Conservation (phyloP, 2,113 vertebrate genomes). For the Pseudolaguvia tuberculata region DNA sequence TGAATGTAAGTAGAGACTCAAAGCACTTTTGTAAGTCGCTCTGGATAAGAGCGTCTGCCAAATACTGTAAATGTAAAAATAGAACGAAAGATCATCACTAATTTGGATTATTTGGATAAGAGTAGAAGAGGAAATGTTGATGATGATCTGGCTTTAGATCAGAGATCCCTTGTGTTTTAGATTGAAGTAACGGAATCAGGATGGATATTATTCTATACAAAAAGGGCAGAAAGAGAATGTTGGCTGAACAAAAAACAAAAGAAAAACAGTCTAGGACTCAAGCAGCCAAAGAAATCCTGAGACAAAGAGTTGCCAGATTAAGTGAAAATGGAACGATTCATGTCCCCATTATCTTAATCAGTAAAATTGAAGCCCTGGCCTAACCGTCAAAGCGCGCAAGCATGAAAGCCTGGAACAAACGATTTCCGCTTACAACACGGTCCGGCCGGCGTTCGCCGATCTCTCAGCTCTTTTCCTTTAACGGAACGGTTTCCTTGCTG, state of each 20-base stretch:
- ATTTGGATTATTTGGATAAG: background rate
- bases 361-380: conserved; percentile 26
- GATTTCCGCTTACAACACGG: conserved; percentile 29
- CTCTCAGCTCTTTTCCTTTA: conserved; percentile 16
- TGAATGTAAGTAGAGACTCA: too few species aligned
- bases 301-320: background rate
- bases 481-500: conserved; percentile 37
- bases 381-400: conserved; percentile 1
- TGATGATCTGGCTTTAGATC: background rate
- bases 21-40: too few species aligned
- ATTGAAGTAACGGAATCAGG: background rate
- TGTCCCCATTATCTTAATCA: conserved; percentile 31
- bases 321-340: conserved; percentile 36
- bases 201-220: background rate
- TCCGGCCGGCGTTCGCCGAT: conserved; percentile 39
- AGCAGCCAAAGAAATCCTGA: conserved; percentile 25
- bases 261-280: background rate
- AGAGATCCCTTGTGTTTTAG: background rate
- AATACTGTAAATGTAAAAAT: too few species aligned
- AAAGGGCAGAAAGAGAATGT: background rate
- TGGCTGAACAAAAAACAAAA: background rate
- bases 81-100: too few species aligned
- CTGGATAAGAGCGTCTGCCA: too few species aligned
- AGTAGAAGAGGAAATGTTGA: background rate
- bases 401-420: conserved; percentile 36